Conservation (phyloP, 2,113 vertebrate genomes). For the Coptodon rendalli region DNA sequence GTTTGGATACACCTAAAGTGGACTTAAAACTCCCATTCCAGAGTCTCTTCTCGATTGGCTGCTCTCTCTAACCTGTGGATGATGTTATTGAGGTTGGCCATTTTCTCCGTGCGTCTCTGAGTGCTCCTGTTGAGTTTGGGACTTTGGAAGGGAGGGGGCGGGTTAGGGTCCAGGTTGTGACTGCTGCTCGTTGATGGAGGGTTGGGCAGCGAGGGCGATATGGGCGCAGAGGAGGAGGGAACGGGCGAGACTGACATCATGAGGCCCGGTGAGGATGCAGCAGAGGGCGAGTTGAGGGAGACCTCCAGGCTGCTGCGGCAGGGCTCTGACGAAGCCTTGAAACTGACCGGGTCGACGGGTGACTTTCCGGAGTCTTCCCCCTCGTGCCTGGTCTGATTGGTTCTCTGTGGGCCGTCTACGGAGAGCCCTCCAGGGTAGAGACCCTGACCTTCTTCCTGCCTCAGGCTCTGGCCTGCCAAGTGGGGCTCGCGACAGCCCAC, state of each 20-base stretch:
- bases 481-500: conserved; percentile 16
- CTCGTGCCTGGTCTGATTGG: conserved; percentile 58
- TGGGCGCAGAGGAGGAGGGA: conserved; percentile 86
- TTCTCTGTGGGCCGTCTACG: conserved; percentile 58
- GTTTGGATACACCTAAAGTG: neutral
- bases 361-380: conserved; percentile 64
- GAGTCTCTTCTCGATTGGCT: conserved; percentile 89
- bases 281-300: conserved; percentile 86
- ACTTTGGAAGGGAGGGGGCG: conserved; percentile 66
- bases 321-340: conserved; percentile 83
- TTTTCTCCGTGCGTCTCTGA: conserved; percentile 95
- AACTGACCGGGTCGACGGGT: conserved; percentile 79
- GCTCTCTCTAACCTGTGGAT: conserved; percentile 94
- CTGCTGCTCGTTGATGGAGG: conserved; percentile 57
- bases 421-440: conserved; percentile 33
- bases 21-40: conserved; percentile 95
- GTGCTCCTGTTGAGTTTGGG: conserved; percentile 83
- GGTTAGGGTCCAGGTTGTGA: conserved; percentile 69
- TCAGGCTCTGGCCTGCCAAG: conserved; percentile 52
- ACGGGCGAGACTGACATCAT: conserved; percentile 85
- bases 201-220: conserved; percentile 80
- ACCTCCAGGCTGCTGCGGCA: conserved; percentile 88
- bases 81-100: conserved; percentile 99
- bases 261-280: conserved; percentile 87
- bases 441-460: conserved; percentile 58